A percentile compares a stretch with the other conserved stretches of the same genome.
phyloP scores from a whole-genome alignment of 2,888 invertebrate species.

The Phengaris arion region DNA sequence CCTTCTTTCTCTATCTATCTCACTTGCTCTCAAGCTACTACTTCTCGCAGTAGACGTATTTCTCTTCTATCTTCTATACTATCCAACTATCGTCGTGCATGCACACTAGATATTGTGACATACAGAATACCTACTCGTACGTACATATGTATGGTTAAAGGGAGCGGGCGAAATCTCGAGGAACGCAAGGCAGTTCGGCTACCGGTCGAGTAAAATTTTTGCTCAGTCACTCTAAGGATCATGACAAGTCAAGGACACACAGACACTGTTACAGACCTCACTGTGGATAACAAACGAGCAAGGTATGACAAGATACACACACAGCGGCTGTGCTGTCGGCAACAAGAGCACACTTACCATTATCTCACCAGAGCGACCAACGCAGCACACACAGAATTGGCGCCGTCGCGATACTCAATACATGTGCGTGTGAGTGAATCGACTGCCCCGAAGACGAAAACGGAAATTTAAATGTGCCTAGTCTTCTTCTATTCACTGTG shows the following conservation, averaged over 20 bases:
- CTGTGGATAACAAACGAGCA: slow-evolving; percentile 62
- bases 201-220: slow-evolving; percentile 56
- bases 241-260: slow-evolving; percentile 64
- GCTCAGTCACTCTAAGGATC: slow-evolving; percentile 58
- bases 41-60: slow-evolving; percentile 75
- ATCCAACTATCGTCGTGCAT: slow-evolving; percentile 77
- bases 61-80: slow-evolving; percentile 75
- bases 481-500: slow-evolving; percentile 53
- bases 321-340: slow-evolving; percentile 51
- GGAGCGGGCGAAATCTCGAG: slow-evolving; percentile 58
- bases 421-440: slow-evolving; percentile 84
- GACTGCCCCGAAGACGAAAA: slow-evolving; percentile 56
- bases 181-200: slow-evolving; percentile 67
- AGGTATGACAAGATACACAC: slow-evolving; percentile 67
- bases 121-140: slow-evolving; percentile 74
- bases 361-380: slow-evolving; percentile 34
- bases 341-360: slow-evolving; percentile 53
- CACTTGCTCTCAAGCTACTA: slow-evolving; percentile 74
- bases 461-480: slow-evolving; percentile 45
- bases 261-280: slow-evolving; percentile 72
- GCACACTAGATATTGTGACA: slow-evolving; percentile 80
- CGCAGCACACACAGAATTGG: slow-evolving; percentile 72
- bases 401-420: slow-evolving; percentile 81
- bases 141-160: slow-evolving; percentile 54
- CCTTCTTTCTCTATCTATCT: slow-evolving; percentile 73